Percentiles rank a stretch among this genome's conserved stretches.
Evolutionary conservation across 2,113 vertebrate species (phyloP).

Genomic region (Vulpes vulpes): DNA sequence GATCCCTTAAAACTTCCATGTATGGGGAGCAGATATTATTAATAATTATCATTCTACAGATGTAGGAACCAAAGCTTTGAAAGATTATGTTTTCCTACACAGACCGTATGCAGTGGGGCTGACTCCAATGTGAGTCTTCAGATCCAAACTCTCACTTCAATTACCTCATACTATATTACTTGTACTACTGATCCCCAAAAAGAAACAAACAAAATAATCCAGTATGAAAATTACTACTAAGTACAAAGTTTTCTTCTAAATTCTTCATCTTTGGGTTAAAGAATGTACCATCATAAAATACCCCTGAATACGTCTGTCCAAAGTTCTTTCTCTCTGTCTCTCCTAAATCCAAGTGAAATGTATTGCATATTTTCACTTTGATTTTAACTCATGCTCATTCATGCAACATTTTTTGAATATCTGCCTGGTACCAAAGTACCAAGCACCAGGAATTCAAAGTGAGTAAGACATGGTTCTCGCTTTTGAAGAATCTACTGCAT

Average conservation of each 20-base stretch:
- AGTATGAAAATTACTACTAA: background rate
- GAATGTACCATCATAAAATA: background rate
- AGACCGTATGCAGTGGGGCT: background rate
- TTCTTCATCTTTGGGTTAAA: background rate
- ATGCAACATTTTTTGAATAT: background rate
- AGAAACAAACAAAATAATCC: background rate
- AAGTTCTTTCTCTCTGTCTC: background rate
- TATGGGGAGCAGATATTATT: background rate
- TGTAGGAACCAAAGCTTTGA: background rate
- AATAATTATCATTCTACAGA: background rate
- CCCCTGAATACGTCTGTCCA: background rate
- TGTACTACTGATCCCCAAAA: background rate
- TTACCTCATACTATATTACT: background rate
- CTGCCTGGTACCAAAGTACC: background rate
- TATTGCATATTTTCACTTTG: background rate
- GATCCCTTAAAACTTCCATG: background rate
- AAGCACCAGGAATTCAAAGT: background rate
- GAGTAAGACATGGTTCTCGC: background rate
- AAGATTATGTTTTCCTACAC: background rate
- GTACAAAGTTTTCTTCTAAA: background rate
- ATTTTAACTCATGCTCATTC: background rate
- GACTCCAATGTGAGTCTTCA: background rate
- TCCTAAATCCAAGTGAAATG: slow-evolving; percentile 12
- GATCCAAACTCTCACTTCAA: background rate
- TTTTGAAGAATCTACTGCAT: background rate